Evolutionary conservation across 2,888 invertebrate genomes (phyloP), one percentile per base, ranked within the genome.

Genomic region (Caradrina clavipalpis): DNA sequence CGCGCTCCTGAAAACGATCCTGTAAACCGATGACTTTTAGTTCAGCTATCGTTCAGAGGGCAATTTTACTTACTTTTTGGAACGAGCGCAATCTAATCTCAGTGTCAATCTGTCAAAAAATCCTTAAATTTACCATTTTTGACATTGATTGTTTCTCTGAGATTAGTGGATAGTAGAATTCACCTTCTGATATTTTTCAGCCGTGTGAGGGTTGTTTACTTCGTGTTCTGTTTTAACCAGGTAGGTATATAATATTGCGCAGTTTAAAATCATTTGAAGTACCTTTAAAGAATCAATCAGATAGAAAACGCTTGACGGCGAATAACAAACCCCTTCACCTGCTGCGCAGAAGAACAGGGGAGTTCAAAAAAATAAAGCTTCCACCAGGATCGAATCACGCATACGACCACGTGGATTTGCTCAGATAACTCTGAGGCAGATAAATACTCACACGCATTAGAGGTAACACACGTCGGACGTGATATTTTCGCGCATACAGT

Each of bases 401-500:
- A 57, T 17, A 31, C 17, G 11, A 2, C 47, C 58, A 77, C 78
- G 76, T 73, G 73, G 67, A 11, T 61, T 70, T 42, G 11, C 35
- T 50, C 31, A 62, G 67, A 66, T 55, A 61, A 47, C 35, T 63
- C 49, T 45, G 42, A 63, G 42, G 53, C 31, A 62, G 42, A 62
- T 59, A 55, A 21, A 22, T 61, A 62, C 51, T 56, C 26, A 62
- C 60, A 53, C 56, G 31, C 47, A 26, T 31, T 21, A n/a, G 72
- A 68, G 67, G 58, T 67, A 4, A 69, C 54, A 69, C 61, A 58
- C 61, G 51, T 54, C 53, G 19, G 15, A 47, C 54, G 59, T 63
- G 65, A 63, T 85, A 83, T 84, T 82, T 83, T 83, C 70, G 71
- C 79, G 68, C 47, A 58, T 73, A 83, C 73, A 73, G 31, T 82